phyloP scores from a whole-genome alignment of 2,888 invertebrate species.

The Muscina levida region DNA sequence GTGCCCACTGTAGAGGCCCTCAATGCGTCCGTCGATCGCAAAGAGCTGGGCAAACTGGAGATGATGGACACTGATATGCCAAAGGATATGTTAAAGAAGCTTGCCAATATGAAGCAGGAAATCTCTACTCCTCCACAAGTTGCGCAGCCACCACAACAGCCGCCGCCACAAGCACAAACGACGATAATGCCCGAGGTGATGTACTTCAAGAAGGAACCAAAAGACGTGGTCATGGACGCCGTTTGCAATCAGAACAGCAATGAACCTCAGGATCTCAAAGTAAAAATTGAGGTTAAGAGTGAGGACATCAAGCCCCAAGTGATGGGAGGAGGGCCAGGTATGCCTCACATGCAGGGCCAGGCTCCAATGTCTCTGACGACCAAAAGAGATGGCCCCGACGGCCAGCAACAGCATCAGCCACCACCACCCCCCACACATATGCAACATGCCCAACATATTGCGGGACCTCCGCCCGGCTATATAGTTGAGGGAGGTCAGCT shows the following conservation, averaged over 20 bases:
- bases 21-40: conserved; percentile 74
- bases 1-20: conserved; percentile 76
- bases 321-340: conserved; percentile 66
- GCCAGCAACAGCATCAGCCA: conserved; percentile 51
- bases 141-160: conserved; percentile 64
- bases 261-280: conserved; percentile 87
- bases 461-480: conserved; percentile 72
- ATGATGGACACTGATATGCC: conserved; percentile 67
- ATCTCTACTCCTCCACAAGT: conserved; percentile 68
- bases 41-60: conserved; percentile 73
- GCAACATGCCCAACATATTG: conserved; percentile 71
- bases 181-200: conserved; percentile 80
- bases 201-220: conserved; percentile 81
- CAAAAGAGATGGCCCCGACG: conserved; percentile 30
- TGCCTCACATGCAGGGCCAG: conserved; percentile 38
- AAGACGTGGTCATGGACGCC: conserved; percentile 80
- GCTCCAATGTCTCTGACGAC: conserved; percentile 58
- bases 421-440: conserved; percentile 68
- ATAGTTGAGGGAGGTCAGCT: conserved; percentile 75
- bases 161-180: conserved; percentile 42
- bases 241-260: conserved; percentile 80
- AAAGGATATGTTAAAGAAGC: conserved; percentile 78
- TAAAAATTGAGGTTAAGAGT: conserved; percentile 85
- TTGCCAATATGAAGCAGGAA: conserved; percentile 80
- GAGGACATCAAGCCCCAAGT: conserved; percentile 77